These are phyloP conservation scores for Ardeotis arabs DNA, from an alignment of 2,113 vertebrate genomes.

Conservation along the genomic window DNA sequence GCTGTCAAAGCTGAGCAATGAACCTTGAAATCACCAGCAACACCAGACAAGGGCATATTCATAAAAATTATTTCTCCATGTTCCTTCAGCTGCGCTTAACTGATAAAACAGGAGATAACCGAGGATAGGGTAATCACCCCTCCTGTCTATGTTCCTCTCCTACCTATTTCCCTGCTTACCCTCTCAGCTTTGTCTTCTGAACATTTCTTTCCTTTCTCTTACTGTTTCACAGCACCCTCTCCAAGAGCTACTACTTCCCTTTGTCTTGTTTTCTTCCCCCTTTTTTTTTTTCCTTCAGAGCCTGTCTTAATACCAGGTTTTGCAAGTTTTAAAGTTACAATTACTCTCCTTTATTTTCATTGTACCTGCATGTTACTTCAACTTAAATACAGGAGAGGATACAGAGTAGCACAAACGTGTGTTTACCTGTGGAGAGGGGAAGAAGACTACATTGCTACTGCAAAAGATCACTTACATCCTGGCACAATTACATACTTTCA, in stretches of 20 bases:
- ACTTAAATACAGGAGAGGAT: not conserved
- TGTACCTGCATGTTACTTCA: not conserved
- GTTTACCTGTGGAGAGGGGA: not conserved
- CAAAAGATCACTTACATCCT: not conserved
- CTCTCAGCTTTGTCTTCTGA: not conserved
- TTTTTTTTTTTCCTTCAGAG: not conserved
- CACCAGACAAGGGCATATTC: not conserved
- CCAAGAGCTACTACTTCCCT: not conserved
- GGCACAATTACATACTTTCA: not conserved
- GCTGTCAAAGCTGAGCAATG: not conserved
- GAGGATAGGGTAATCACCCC: accelerated
- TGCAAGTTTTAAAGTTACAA: not conserved
- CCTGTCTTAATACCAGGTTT: not conserved
- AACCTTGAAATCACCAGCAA: not conserved
- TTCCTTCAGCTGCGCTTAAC: not conserved
- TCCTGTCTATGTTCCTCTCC: not conserved
- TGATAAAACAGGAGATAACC: not conserved
- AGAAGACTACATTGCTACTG: not conserved
- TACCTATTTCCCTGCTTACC: not conserved
- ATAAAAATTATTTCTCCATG: not conserved
- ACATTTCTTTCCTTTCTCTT: not conserved
- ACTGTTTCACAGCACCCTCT: not conserved
- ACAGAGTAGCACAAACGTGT: not conserved
- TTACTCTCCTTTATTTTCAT: not conserved
- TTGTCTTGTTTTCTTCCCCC: not conserved